Evolutionary conservation across 2,113 vertebrate genomes (phyloP).

Genomic region (Ascaphus truei): DNA sequence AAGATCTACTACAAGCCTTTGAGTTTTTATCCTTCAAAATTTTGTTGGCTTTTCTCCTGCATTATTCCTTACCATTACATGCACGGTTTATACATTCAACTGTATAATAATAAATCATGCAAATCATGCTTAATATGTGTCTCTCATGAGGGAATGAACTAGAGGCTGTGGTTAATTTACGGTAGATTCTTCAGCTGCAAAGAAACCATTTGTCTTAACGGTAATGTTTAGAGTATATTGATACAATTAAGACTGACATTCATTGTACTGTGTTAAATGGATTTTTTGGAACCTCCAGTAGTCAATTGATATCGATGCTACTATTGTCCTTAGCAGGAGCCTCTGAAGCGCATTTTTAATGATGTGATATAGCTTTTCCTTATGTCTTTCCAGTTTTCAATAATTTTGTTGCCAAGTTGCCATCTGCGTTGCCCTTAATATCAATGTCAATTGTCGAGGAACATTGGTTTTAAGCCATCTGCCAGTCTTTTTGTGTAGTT

Average conservation of each 20-base stretch:
- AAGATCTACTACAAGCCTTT: too few species aligned
- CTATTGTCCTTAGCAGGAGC: background rate
- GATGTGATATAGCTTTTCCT: background rate
- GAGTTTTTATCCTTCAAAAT: too few species aligned
- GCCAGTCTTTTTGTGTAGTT: constrained; percentile 1
- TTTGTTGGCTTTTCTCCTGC: too few species aligned
- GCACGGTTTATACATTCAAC: constrained; percentile 3
- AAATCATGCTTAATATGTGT: constrained; percentile 17
- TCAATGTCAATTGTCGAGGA: too few species aligned
- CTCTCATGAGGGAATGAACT: constrained; percentile 8
- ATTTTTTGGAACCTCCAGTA: background rate
- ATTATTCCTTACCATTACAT: background rate
- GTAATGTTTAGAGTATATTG: background rate
- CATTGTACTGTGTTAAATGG: background rate
- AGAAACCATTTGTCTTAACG: background rate
- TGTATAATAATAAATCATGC: constrained; percentile 12
- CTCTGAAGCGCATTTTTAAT: background rate
- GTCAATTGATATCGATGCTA: background rate
- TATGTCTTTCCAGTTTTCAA: constrained; percentile 4
- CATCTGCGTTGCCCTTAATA: constrained; percentile 7
- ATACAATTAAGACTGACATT: background rate
- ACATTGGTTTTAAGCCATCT: constrained; percentile 18
- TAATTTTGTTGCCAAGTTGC: constrained; percentile 14
- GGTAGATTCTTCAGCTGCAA: background rate
- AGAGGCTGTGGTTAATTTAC: background rate